Percentiles rank a stretch among this genome's conserved stretches.
Conservation (phyloP, 2,888 invertebrate species). For the Eristalinus sepulchralis region DNA sequence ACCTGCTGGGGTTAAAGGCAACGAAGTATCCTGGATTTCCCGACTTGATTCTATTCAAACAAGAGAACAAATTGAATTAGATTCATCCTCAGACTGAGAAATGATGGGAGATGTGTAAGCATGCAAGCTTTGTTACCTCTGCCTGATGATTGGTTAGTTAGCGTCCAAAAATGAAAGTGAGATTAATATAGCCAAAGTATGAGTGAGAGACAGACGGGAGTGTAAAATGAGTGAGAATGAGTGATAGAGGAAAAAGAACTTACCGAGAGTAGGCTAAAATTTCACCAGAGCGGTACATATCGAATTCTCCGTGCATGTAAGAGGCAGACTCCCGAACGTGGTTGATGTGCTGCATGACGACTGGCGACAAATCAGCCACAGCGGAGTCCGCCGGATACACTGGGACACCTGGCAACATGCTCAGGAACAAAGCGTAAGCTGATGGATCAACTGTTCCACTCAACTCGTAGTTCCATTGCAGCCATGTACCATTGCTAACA, state of each 20-base stretch:
- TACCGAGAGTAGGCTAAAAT: slow-evolving; percentile 88
- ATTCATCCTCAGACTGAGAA: neutral
- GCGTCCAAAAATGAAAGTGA: slow-evolving; percentile 50
- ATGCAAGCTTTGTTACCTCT: slow-evolving; percentile 73
- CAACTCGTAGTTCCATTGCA: slow-evolving; percentile 79
- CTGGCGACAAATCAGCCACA: slow-evolving; percentile 70
- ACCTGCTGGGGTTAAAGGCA: slow-evolving; percentile 85
- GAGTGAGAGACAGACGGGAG: neutral
- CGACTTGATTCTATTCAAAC: slow-evolving; percentile 84
- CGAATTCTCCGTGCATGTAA: slow-evolving; percentile 85
- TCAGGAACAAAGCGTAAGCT: slow-evolving; percentile 85
- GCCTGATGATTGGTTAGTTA: slow-evolving; percentile 71
- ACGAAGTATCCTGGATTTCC: slow-evolving; percentile 90
- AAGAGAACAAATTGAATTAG: neutral
- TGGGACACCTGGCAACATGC: slow-evolving; percentile 91
- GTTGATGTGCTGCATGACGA: slow-evolving; percentile 77
- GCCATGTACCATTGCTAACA: slow-evolving; percentile 76
- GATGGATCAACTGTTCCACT: slow-evolving; percentile 74
- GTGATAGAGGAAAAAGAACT: slow-evolving; percentile 63
- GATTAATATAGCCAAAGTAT: slow-evolving; percentile 7
- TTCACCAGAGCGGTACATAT: slow-evolving; percentile 80
- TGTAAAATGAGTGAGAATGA: neutral
- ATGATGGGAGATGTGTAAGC: slow-evolving; percentile 19
- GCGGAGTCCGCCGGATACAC: slow-evolving; percentile 81
- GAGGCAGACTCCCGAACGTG: slow-evolving; percentile 83